Evolutionary conservation across 2,888 invertebrate species (phyloP).

Genomic region (Ethmia dodecea): DNA sequence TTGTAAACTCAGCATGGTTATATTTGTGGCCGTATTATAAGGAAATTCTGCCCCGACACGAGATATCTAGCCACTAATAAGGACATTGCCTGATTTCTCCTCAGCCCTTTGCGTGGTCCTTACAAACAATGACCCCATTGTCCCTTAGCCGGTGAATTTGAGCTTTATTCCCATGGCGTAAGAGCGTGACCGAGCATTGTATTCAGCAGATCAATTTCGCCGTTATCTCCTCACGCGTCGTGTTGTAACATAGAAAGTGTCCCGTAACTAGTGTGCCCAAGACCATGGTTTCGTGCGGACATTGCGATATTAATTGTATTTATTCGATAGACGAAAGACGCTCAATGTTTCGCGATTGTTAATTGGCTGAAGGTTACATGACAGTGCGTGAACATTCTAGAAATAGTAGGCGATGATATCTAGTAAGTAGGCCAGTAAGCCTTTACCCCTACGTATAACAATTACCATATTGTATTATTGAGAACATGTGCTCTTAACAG

Average conservation of each 20-base stretch:
- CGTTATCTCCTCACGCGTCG: slow-evolving; percentile 46
- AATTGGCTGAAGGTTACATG: too few relatives aligned
- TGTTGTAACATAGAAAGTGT: slow-evolving; percentile 56
- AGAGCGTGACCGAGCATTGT: slow-evolving; percentile 31
- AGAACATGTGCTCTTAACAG: background rate
- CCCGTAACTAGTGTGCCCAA: slow-evolving; percentile 42
- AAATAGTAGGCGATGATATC: too few relatives aligned
- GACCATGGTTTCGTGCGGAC: too few relatives aligned
- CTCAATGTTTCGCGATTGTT: too few relatives aligned
- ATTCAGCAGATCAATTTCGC: slow-evolving; percentile 38
- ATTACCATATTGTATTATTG: too few relatives aligned
- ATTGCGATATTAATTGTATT: too few relatives aligned
- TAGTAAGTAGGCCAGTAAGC: too few relatives aligned
- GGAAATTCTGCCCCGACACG: too few relatives aligned
- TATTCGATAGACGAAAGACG: too few relatives aligned
- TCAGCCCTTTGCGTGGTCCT: slow-evolving; percentile 40
- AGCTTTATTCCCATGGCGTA: slow-evolving; percentile 35
- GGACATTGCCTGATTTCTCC: slow-evolving; percentile 50
- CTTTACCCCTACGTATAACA: too few relatives aligned
- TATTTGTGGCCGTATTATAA: background rate
- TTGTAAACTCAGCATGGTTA: too few relatives aligned
- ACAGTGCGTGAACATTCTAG: too few relatives aligned
- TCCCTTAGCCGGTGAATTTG: slow-evolving; percentile 24
- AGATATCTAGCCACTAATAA: slow-evolving; percentile 40
- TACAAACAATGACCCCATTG: slow-evolving; percentile 20